A percentile compares a stretch with the other conserved stretches of the same genome.
Evolutionary conservation across 2,113 vertebrate genomes (phyloP).

Genomic region (Danionella cerebrum): DNA sequence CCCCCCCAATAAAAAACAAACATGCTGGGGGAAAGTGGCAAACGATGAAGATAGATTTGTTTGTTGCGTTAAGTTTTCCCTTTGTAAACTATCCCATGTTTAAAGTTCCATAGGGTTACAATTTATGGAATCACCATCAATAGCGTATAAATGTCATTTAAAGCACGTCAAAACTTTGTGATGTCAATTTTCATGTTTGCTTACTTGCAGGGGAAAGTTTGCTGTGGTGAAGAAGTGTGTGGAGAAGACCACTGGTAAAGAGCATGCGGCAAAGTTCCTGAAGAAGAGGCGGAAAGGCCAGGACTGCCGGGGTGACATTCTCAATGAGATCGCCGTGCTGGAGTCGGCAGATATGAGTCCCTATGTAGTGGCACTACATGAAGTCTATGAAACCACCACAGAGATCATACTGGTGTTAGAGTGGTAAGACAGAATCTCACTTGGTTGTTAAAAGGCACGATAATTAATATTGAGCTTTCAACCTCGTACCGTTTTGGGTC

Average conservation of each 20-base stretch:
- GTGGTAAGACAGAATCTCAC: conserved; percentile 71
- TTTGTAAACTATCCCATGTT: no score
- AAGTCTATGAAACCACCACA: conserved; percentile 82
- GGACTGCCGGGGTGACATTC: conserved; percentile 86
- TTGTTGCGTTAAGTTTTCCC: no score
- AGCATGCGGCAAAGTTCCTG: conserved; percentile 92
- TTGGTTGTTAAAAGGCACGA: no score
- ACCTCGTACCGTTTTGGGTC: no score
- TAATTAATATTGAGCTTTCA: no score
- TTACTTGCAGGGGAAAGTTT: conserved; percentile 80
- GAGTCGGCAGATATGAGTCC: conserved; percentile 79
- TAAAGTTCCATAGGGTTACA: no score
- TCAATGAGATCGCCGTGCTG: conserved; percentile 89
- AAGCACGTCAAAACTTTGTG: no score
- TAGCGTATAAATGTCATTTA: no score
- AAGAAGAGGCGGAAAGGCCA: conserved; percentile 87
- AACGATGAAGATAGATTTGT: no score
- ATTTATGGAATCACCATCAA: no score
- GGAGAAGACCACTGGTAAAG: conserved; percentile 81
- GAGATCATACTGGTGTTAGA: conserved; percentile 92
- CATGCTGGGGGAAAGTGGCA: no score
- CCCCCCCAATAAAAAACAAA: no score
- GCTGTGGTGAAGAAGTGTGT: conserved; percentile 91
- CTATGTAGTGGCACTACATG: conserved; percentile 83
- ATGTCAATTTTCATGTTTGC: conserved; percentile 21